These are phyloP conservation scores for Tychaedon coryphoeus DNA, from an alignment of 2,113 vertebrate genomes.

Conservation along the genomic window DNA sequence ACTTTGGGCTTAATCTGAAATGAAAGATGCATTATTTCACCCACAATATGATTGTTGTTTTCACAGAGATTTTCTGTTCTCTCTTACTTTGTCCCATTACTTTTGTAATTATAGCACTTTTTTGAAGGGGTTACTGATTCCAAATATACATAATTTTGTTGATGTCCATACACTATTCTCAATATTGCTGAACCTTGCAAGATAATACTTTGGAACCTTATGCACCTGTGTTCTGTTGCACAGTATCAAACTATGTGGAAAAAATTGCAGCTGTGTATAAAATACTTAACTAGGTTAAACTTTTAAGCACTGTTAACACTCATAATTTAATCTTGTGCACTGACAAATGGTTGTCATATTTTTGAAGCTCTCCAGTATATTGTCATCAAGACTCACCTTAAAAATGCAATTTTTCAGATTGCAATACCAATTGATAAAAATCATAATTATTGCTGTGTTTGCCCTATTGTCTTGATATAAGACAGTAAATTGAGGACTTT, in stretches of 20 bases:
- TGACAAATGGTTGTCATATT: background rate
- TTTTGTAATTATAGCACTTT: background rate
- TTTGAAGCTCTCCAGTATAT: background rate
- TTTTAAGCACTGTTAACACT: background rate
- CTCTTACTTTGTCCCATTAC: background rate
- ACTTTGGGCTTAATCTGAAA: background rate
- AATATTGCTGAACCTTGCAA: background rate
- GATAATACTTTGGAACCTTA: background rate
- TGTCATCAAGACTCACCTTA: background rate
- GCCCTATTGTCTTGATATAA: background rate
- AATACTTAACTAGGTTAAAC: background rate
- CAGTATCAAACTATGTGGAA: background rate
- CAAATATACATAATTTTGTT: background rate
- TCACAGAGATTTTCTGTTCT: background rate
- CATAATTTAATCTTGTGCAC: background rate
- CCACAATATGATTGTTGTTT: rapidly evolving
- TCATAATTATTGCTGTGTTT: background rate
- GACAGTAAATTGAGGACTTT: background rate
- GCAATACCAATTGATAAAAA: background rate
- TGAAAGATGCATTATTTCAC: background rate
- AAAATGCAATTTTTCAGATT: background rate
- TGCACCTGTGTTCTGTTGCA: background rate
- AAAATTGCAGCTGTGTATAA: background rate
- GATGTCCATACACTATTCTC: background rate
- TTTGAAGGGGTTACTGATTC: background rate